These are phyloP conservation scores for Enteromius mattozi DNA, from an alignment of 2,797 vertebrate genomes.

Conservation along the genomic window DNA sequence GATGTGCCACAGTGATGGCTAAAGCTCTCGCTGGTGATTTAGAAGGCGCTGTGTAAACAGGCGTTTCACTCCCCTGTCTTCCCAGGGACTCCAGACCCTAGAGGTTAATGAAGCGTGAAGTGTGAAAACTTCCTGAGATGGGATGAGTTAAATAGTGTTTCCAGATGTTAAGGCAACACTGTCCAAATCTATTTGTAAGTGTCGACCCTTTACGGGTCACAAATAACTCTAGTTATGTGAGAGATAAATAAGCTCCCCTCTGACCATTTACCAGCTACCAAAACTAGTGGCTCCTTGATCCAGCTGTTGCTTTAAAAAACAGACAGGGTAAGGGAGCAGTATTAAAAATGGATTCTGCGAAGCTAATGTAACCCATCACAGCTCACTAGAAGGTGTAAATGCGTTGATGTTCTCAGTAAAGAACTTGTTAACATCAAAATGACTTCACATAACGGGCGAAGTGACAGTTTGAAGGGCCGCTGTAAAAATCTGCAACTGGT, in stretches of 20 bases:
- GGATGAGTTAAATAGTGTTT: constrained; percentile 89
- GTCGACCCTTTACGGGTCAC: constrained; percentile 75
- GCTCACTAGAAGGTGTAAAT: constrained; percentile 44
- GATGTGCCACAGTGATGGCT: constrained; percentile 65
- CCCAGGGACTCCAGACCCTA: constrained; percentile 87
- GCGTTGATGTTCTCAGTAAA: constrained; percentile 47
- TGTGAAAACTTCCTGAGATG: constrained; percentile 95
- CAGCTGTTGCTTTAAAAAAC: constrained; percentile 37
- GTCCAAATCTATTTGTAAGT: constrained; percentile 81
- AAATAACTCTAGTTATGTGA: constrained; percentile 69
- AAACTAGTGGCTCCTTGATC: constrained; percentile 24
- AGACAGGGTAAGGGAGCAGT: constrained; percentile 31
- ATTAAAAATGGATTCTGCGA: constrained; percentile 40
- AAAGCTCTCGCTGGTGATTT: constrained; percentile 74
- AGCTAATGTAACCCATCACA: constrained; percentile 36
- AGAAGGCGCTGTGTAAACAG: constrained; percentile 73
- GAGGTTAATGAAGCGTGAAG: constrained; percentile 97
- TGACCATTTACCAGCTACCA: constrained; percentile 59
- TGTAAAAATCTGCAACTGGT: constrained; percentile 40
- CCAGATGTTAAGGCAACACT: constrained; percentile 88
- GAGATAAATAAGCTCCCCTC: constrained; percentile 71
- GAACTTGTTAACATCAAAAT: constrained; percentile 46
- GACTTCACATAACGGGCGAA: constrained; percentile 35
- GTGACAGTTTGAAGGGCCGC: constrained; percentile 42
- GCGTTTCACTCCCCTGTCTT: constrained; percentile 78